Conservation (phyloP, 2,113 vertebrate species). For the Odobenus rosmarus region DNA sequence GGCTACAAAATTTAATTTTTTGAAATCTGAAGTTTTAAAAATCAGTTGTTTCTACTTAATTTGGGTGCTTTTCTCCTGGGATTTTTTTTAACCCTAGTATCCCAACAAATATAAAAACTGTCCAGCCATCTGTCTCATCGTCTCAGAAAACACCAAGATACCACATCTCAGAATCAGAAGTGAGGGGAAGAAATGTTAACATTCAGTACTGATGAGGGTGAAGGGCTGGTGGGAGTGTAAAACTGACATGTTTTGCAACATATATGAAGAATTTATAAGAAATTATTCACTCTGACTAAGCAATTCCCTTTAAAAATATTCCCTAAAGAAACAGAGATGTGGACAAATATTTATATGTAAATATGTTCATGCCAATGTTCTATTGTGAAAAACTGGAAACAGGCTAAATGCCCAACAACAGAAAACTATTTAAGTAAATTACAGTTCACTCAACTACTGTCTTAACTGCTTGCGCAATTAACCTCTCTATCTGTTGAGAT, state of each 20-base stretch:
- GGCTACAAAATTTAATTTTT: neutral
- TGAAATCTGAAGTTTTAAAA: neutral
- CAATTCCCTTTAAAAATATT: neutral
- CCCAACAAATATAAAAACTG: neutral
- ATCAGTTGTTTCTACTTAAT: neutral
- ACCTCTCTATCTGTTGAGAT: neutral
- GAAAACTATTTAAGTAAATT: neutral
- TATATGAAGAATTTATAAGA: neutral
- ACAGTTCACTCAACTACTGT: neutral
- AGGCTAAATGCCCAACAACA: neutral
- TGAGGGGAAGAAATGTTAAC: neutral
- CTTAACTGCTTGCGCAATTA: neutral
- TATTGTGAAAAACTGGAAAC: slow-evolving; percentile 6
- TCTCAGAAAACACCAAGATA: slow-evolving; percentile 36
- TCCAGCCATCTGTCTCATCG: neutral
- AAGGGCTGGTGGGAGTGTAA: neutral
- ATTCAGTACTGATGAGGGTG: neutral
- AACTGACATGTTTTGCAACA: neutral
- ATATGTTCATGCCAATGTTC: neutral
- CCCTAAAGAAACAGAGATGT: neutral
- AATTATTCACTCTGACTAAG: neutral
- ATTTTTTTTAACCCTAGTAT: slow-evolving; percentile 7
- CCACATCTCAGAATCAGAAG: slow-evolving; percentile 24
- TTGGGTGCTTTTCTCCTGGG: neutral
- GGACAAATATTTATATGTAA: neutral